Base-by-base conservation (phyloP, 2,797 vertebrate species). In the Ficedula albicollis region DNA sequence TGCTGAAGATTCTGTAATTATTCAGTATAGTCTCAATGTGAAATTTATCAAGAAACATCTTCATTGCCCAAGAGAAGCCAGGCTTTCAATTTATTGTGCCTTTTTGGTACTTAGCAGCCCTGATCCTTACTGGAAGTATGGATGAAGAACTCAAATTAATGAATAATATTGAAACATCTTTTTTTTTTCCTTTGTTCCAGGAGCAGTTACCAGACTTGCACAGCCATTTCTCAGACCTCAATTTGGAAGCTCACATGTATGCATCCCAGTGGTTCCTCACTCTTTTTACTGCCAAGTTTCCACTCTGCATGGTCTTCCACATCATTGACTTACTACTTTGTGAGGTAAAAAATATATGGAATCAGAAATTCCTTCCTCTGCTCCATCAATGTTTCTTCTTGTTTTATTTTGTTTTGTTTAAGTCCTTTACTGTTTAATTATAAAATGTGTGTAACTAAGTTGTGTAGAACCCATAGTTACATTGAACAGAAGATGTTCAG, bases 191-290 rank as follows among this genome's bases (percentile, higher is more conserved):
- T 79, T 91, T 56, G 38, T 72, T 96, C 21, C 94, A 99, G 99
- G 99, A 99, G 84, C 99, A 99, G 95, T 96, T 99, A 54, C 99
- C 99, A 30, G 99, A 99, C 91, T 97, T 99, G 94, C 98, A 99
- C 95, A 97, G 97, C 95, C 99, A 99, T 97, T 99, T 99, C 93
- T 98, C 98, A 97, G 98, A 98, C 13, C 96, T 99, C 96, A 99
- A 98, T 97, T 96, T 99, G 96, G 99, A 99, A 97, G 99, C 99
- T 58, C 99, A 99, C 93, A 99, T 99, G 99, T 99, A 99, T 9
- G 99, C 99, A 16, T 99, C 99, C 44, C 99, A 99, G 97, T 99
- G 99, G 99, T 99, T 99, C 96, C 98, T 99, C 96, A 99, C 99
- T 5, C 98, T 99, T 72, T 99, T 99, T 90, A 99, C 99, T 36